Base-by-base conservation (phyloP, 2,113 vertebrate species). In the Phaethornis superciliosus region DNA sequence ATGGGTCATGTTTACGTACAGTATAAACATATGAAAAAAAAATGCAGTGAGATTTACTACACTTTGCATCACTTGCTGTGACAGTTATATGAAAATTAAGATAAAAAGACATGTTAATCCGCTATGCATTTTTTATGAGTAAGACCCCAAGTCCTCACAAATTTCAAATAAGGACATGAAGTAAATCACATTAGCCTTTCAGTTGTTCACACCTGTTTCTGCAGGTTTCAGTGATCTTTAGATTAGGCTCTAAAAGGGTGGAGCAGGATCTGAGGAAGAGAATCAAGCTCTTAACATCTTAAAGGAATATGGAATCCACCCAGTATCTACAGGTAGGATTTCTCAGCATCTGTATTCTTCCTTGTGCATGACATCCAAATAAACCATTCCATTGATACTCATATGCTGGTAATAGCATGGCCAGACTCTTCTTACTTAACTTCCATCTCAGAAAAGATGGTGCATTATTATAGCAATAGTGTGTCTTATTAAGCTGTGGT, bases 401-500 rank as follows among this genome's bases (percentile, higher is more conserved):
- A 68, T 75, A 60, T 75, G 81, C 75, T 94, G 65, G 27, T 51
- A 94, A 86, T 96, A 81, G 90, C 2, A 3, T 56, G n/a, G 20
- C 32, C 77, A 72, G 65, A 27, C 17, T 76, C 35, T 75, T 90
- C 80, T 55, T 49, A 81, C 47, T 18, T 54, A 72, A 47, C 24
- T 84, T 71, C 13, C 35, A 72, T 35, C 28, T 19, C 62, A 72
- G 62, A 79, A 71, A 88, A 83, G 26, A 76, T 76, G 21, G 44
- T 26, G 58, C 21, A 35, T 64, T 90, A 44, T 84, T 68, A 68
- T 16, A 89, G 30, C 35, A 89, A 90, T 68, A 71, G 72, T 71
- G 72, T 95, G 77, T 90, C 81, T 95, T 79, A 84, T 92, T 86
- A 90, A 20, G 6, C 58, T 81, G 44, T 67, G 33, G 69, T 84